Evolutionary conservation across 2,888 invertebrate genomes (phyloP), one percentile per base, ranked within the genome.

Genomic region (Ennomos fuscantarius): DNA sequence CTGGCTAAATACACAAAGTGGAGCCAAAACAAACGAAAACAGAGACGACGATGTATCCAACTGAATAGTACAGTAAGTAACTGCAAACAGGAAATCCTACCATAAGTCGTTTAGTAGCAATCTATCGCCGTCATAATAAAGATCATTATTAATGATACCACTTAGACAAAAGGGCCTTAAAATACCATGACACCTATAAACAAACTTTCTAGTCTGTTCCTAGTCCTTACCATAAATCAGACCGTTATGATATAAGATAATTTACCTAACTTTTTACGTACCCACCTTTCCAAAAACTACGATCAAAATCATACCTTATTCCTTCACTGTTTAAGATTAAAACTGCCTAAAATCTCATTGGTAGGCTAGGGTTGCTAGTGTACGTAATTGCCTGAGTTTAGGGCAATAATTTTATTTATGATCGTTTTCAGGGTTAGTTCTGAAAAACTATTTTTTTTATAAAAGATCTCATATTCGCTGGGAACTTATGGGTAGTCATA

Each of bases 321-420:
- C 6, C 32, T 33, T 15, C 10, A 13, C 0, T 1, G 10, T 36
- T 62, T 57, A 49, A 46, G 53, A 15, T 39, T 50, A 51, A 9
- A 60, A 53, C 51, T 8, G 43, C 9, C 37, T 15, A 31, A 1
- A 9, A n/a, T 39, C 39, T 15, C 31, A 24, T 24, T 24, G 2
- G 24, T 10, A 46, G 32, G 40, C 48, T 49, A 63, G 61, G 62
- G 65, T 61, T 63, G 63, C 65, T 63, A 68, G 52, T 68, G 54
- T 52, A 35, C 58, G 63, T 65, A 68, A 68, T 68, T 65, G 65
- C 62, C 33, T 40, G 62, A 68, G 63, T 68, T 65, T 68, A 62
- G 63, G 67, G 68, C 59, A 68, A 64, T 68, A 61, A 65, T 68
- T 68, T 68, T 65, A 63, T 68, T 65, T 68, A 65, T 59, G 63